Percentiles rank a stretch among this genome's conserved stretches.
These are phyloP conservation scores for Urocolius indicus DNA, from an alignment of 2,113 vertebrate genomes.

Conservation along the genomic window DNA sequence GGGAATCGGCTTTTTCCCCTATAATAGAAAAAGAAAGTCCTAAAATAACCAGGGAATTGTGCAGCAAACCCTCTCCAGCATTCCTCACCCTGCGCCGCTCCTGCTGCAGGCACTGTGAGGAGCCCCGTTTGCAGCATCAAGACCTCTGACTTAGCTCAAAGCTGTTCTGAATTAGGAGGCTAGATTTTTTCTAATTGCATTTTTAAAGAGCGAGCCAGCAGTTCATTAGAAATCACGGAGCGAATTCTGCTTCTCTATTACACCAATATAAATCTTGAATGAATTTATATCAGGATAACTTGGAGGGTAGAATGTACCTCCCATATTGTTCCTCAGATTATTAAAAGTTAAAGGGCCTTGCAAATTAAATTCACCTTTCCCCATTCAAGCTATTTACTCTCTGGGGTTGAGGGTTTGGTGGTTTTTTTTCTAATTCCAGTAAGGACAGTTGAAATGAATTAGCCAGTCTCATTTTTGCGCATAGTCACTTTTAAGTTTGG, in stretches of 20 bases:
- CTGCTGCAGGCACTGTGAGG: neutral
- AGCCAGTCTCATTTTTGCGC: slow-evolving; percentile 1
- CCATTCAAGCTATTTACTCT: neutral
- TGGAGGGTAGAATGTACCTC: slow-evolving; percentile 50
- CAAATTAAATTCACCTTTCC: slow-evolving; percentile 65
- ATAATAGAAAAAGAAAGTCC: slow-evolving; percentile 3
- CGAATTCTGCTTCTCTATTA: slow-evolving; percentile 69
- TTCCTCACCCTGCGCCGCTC: neutral
- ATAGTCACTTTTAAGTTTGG: slow-evolving; percentile 49
- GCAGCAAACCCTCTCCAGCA: neutral
- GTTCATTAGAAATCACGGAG: slow-evolving; percentile 57
- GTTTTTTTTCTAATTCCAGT: slow-evolving; percentile 28
- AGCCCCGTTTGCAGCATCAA: neutral
- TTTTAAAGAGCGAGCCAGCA: slow-evolving; percentile 63
- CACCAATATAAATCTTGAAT: slow-evolving; percentile 66
- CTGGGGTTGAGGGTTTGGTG: neutral
- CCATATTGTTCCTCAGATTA: slow-evolving; percentile 55
- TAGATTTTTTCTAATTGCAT: slow-evolving; percentile 64
- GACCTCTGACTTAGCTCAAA: slow-evolving; percentile 56
- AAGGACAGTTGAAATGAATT: slow-evolving; percentile 54
- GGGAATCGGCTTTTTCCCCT: neutral
- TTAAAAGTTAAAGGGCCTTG: slow-evolving; percentile 59
- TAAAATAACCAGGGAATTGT: neutral
- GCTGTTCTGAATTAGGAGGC: slow-evolving; percentile 65
- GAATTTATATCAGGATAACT: slow-evolving; percentile 56